Evolutionary conservation across 2,797 vertebrate species (phyloP).

Genomic region (Gambelia wislizenii): DNA sequence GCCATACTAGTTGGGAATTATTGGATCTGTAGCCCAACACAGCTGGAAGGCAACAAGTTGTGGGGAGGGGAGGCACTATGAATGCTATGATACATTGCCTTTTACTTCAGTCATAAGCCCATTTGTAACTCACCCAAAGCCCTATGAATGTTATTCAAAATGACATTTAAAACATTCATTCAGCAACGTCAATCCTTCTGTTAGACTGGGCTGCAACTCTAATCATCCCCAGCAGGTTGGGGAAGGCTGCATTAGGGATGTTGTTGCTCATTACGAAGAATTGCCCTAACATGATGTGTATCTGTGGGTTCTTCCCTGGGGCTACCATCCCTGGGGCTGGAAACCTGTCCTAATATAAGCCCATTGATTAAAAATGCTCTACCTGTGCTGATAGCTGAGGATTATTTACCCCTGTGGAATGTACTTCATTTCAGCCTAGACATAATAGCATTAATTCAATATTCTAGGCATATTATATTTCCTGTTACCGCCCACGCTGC

Average conservation of each 20-base stretch:
- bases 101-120: neutral
- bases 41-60: neutral
- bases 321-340: slow-evolving; percentile 18
- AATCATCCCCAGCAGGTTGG: neutral
- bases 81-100: neutral
- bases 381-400: slow-evolving; percentile 24
- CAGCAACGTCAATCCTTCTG: neutral
- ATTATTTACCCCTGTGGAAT: slow-evolving; percentile 47
- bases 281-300: neutral
- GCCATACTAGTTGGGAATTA: neutral
- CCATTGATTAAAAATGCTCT: slow-evolving; percentile 9
- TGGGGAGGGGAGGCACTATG: neutral
- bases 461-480: slow-evolving; percentile 46
- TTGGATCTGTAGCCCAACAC: neutral
- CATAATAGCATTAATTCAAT: slow-evolving; percentile 58
- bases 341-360: neutral
- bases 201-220: neutral
- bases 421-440: slow-evolving; percentile 43
- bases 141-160: neutral
- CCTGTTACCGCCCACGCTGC: slow-evolving; percentile 42
- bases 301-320: neutral
- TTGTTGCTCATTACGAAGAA: neutral
- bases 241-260: neutral
- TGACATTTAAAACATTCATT: neutral
- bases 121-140: neutral